phyloP scores from a whole-genome alignment of 2,888 invertebrate species.

The Seira musarum region DNA sequence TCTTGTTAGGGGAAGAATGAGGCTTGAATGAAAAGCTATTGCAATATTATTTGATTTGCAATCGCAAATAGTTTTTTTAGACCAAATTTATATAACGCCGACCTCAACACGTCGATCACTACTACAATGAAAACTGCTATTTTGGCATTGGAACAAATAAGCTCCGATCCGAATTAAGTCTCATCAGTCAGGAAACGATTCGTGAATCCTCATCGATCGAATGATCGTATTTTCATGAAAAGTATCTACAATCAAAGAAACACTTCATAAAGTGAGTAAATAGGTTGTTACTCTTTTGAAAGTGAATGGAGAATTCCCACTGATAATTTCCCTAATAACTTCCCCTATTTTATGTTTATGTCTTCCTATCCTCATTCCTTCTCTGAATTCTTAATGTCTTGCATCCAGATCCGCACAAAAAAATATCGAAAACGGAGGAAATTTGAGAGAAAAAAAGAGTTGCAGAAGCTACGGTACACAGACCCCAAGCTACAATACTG shows the following conservation, averaged over 20 bases:
- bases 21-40: too few species aligned
- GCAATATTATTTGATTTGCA: too few species aligned
- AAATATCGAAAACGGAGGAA: neutral
- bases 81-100: too few species aligned
- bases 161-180: too few species aligned
- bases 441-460: conserved; percentile 6
- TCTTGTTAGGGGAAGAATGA: too few species aligned
- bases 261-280: neutral
- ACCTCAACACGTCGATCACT: too few species aligned
- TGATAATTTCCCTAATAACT: conserved; percentile 56
- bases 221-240: conserved; percentile 17
- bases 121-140: too few species aligned
- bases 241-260: conserved; percentile 24
- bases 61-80: too few species aligned
- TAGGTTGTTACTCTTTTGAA: conserved; percentile 41
- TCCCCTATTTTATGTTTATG: conserved; percentile 30
- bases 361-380: conserved; percentile 25
- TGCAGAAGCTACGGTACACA: neutral
- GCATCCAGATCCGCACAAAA: neutral
- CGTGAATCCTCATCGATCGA: neutral
- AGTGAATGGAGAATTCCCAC: conserved; percentile 47
- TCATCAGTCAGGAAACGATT: too few species aligned
- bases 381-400: conserved; percentile 24
- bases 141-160: too few species aligned
- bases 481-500: neutral